These are phyloP conservation scores for Diarsia brunnea DNA, from an alignment of 2,888 invertebrate species.

Conservation along the genomic window DNA sequence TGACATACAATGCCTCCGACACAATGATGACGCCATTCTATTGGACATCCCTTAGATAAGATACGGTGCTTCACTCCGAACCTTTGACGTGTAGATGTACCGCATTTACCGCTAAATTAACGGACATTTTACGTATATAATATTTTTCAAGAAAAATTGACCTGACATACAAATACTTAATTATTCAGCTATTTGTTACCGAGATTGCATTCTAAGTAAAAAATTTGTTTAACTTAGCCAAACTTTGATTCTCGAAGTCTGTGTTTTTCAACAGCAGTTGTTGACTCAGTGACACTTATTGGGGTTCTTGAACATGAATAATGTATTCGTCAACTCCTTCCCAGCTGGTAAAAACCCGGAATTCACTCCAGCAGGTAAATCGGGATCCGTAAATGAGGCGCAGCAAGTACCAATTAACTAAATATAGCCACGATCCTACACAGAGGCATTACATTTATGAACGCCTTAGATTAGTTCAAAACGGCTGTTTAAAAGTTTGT, in stretches of 20 bases:
- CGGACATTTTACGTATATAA: constrained; percentile 39
- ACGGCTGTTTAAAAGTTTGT: constrained; percentile 69
- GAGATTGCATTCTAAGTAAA: constrained; percentile 36
- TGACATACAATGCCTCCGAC: constrained; percentile 76
- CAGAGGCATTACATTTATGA: constrained; percentile 60
- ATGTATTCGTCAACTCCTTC: constrained; percentile 70
- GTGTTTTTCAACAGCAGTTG: constrained; percentile 74
- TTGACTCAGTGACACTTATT: constrained; percentile 82
- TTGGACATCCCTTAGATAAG: constrained; percentile 82
- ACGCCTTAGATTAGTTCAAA: constrained; percentile 68
- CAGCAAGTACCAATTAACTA: constrained; percentile 45
- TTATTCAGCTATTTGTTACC: constrained; percentile 29
- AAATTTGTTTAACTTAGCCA: constrained; percentile 42
- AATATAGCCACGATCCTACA: constrained; percentile 57
- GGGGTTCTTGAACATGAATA: constrained; percentile 78
- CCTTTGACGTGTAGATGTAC: constrained; percentile 73
- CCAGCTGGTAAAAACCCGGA: constrained; percentile 43
- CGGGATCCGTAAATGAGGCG: constrained; percentile 35
- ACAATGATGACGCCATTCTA: constrained; percentile 77
- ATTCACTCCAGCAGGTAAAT: constrained; percentile 33
- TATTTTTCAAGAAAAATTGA: constrained; percentile 13
- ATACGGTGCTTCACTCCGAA: constrained; percentile 75
- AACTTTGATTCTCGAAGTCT: constrained; percentile 64
- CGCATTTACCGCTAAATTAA: constrained; percentile 50
- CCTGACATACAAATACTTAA: constrained; percentile 19